Conservation (phyloP, 2,113 vertebrate species). For the Cygnus buccinator region DNA sequence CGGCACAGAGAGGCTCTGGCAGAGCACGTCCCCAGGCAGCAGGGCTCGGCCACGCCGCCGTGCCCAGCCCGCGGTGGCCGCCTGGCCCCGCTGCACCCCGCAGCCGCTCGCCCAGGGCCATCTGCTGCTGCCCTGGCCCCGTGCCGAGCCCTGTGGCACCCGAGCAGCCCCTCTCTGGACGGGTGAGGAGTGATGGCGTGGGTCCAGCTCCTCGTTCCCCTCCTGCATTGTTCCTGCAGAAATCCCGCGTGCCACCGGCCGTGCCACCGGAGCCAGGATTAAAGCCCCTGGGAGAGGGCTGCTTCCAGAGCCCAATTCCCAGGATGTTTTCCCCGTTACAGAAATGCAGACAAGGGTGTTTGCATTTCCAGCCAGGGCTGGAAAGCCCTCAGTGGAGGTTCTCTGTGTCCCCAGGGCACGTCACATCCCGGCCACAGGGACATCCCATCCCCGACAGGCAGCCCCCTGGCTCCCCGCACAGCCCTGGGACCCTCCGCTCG, state of each 20-base stretch:
- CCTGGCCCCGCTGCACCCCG: not conserved
- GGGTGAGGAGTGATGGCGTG: fast-evolving
- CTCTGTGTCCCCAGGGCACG: not conserved
- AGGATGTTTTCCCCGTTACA: fast-evolving
- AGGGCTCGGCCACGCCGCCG: not conserved
- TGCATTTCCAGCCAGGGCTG: not conserved
- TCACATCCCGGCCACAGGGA: not conserved
- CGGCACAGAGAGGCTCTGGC: not conserved
- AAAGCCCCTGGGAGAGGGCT: not conserved
- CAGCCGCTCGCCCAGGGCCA: fast-evolving
- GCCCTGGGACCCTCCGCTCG: too few relatives aligned
- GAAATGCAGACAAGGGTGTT: not conserved
- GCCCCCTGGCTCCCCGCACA: too few relatives aligned
- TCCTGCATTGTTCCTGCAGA: not conserved
- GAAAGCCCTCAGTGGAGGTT: not conserved
- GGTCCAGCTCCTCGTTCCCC: fast-evolving
- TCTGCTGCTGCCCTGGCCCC: not conserved
- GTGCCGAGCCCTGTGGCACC: not conserved
- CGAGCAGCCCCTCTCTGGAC: not conserved
- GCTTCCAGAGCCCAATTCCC: not conserved
- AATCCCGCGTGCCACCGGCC: fast-evolving
- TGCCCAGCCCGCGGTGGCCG: fast-evolving
- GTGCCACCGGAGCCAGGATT: not conserved
- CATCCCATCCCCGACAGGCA: not conserved
- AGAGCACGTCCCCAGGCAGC: not conserved